Base-by-base conservation (phyloP, 2,797 vertebrate genomes). In the Chanos chanos region DNA sequence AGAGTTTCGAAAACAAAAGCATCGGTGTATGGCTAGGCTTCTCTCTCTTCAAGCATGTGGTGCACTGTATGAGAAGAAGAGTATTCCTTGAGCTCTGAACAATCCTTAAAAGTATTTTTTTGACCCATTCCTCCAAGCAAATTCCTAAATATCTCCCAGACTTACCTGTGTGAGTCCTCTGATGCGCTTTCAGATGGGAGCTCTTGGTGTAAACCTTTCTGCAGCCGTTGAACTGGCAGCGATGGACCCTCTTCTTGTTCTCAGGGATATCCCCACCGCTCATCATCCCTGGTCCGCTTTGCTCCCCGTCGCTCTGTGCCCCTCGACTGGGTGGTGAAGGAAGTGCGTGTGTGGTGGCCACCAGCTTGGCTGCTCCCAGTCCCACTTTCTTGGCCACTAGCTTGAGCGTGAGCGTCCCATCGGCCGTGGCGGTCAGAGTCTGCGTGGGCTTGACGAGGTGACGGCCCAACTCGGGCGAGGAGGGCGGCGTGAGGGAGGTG, bases 171-270 rank as follows among this genome's bases (percentile, higher is more conserved):
- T 99, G 96, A 75, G 96, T 99, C 88, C 97, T 95, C 91, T 98
- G 96, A 83, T 99, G 96, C 79, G 96, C 96, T 89, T 98, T 98
- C 84, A 99, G 87, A 83, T 99, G 97, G 79, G 97, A 99, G 84
- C 97, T 99, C 91, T 99, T 99, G 85, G 97, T 99, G 86, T 99
- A 99, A 81, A 99, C 97, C 87, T 99, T 99, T 80, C 97, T 91
- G 87, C 97, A 99, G 77, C 96, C 97, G 52, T 98, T 99, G 89
- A 99, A 99, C 48, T 98, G 96, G 77, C 97, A 99, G 44, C 96
- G 95, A 78, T 99, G 96, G 78, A 99, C 95, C 78, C 97, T 92
- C 86, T 98, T 98, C 91, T 99, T 99, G 87, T 97, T 99, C 84
- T 99, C 96, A 0, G 94, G 92, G 3, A 93, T 78, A 45, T 73